phyloP scores from a whole-genome alignment of 2,888 invertebrate species.

The Philereme transversata region DNA sequence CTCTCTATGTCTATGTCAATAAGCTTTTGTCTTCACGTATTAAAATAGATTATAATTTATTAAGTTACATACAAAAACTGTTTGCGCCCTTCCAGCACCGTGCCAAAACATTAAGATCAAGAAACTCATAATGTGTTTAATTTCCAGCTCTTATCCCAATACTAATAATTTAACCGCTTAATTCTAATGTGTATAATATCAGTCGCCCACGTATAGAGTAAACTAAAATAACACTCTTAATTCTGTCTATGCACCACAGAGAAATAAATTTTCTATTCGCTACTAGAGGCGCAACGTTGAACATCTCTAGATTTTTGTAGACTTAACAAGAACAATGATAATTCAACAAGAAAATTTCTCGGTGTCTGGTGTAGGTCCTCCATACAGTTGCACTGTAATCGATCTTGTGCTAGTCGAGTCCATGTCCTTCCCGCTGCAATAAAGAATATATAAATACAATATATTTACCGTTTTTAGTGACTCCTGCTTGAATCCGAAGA shows the following conservation, averaged over 20 bases:
- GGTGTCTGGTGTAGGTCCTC: too few species aligned
- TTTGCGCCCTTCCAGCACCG: neutral
- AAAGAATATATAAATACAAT: too few species aligned
- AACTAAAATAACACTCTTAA: slow-evolving; percentile 32
- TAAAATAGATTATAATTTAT: too few species aligned
- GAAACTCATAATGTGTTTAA: slow-evolving; percentile 10
- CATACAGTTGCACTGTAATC: too few species aligned
- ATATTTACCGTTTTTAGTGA: too few species aligned
- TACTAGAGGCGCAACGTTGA: slow-evolving; percentile 2
- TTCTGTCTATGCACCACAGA: slow-evolving; percentile 16
- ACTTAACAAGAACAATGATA: too few species aligned
- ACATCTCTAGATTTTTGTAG: neutral
- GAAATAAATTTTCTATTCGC: neutral
- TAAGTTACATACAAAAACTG: neutral
- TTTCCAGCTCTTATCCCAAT: neutral
- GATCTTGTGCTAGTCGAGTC: too few species aligned
- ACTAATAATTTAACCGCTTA: slow-evolving; percentile 11
- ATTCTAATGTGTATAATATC: slow-evolving; percentile 16
- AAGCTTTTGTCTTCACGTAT: too few species aligned
- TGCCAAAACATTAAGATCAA: slow-evolving; percentile 16
- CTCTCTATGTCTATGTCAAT: too few species aligned
- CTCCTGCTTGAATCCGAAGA: too few species aligned
- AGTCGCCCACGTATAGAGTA: slow-evolving; percentile 29
- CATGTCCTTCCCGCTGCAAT: too few species aligned
- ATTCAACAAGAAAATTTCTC: too few species aligned